Evolutionary conservation across 2,888 invertebrate species (phyloP), one percentile per base, ranked within the genome.

Genomic region (Formica aserva): DNA sequence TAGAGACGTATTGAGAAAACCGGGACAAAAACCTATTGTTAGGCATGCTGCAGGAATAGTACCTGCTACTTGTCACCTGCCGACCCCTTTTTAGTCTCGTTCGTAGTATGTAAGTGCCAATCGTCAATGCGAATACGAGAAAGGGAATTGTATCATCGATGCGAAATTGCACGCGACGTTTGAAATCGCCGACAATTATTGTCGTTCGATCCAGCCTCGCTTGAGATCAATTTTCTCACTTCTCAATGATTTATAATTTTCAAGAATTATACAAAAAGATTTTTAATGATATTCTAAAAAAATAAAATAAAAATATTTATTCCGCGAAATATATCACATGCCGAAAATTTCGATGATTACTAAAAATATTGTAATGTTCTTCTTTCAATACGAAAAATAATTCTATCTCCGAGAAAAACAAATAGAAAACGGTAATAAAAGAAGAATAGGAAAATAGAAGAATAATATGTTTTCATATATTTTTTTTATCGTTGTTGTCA

Each of bases 1-100:
- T 93, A 92, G 92, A 93, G 92, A 94, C 91, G 92, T 91, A 93
- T 92, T 91, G 92, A 92, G 92, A 88, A 76, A 91, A 89, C 85
- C 85, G 84, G 91, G 91, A 91, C 91, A 91, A 92, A 92, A 92
- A 92, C 89, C 91, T 86, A 93, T 93, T 93, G 92, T 93, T 83
- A 87, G 72, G 84, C 69, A 71, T 76, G 78, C 62, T 78, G 83
- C 74, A 82, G 88, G 87, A 86, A 76, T 80, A 83, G 71, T 84
- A 62, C 57, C 67, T 57, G 77, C 57, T 86, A 78, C 85, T 86
- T 87, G 86, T 86, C 87, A 89, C 86, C 88, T 86, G 74, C 35
- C 86, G 80, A 87, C 82, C 85, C 88, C 82, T 84, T 86, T 89
- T 83, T 69, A 67, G 48, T 83, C 41, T 69, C 71, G 74, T 69